These are phyloP conservation scores for Penaeus monodon DNA, from an alignment of 2,888 invertebrate genomes.

Conservation along the genomic window DNA sequence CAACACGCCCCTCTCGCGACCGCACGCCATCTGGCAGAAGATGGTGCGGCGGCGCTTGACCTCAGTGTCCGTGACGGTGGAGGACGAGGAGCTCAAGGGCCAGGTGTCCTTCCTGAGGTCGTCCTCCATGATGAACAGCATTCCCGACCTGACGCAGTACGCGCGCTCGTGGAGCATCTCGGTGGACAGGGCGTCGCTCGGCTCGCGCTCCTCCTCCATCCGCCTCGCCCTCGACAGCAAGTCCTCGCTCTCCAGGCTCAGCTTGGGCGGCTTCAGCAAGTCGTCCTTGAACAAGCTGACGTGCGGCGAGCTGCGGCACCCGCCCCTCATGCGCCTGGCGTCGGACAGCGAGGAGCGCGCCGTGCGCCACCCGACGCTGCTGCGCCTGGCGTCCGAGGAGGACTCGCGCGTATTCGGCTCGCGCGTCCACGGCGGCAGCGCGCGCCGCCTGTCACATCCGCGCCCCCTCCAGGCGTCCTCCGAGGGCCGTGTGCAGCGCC, in stretches of 20 bases:
- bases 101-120: slow-evolving; percentile 63
- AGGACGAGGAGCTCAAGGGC: slow-evolving; percentile 41
- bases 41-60: slow-evolving; percentile 12
- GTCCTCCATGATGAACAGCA: slow-evolving; percentile 59
- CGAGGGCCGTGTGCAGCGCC: slow-evolving; percentile 24
- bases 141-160: slow-evolving; percentile 61
- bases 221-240: slow-evolving; percentile 36
- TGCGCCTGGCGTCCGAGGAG: slow-evolving; percentile 35
- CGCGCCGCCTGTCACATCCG: slow-evolving; percentile 20
- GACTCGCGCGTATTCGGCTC: slow-evolving; percentile 11
- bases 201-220: slow-evolving; percentile 26
- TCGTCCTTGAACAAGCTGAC: slow-evolving; percentile 25
- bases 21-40: slow-evolving; percentile 31
- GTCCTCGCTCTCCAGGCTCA: slow-evolving; percentile 25
- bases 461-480: slow-evolving; percentile 1
- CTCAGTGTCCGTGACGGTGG: neutral
- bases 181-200: slow-evolving; percentile 10
- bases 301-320: neutral
- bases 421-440: neutral
- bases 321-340: neutral
- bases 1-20: slow-evolving; percentile 20
- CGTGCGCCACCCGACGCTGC: slow-evolving; percentile 41
- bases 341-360: slow-evolving; percentile 15
- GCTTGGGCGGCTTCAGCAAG: slow-evolving; percentile 16
- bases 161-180: slow-evolving; percentile 55